Conservation (phyloP, 2,113 vertebrate species). For the Cavia aperea region DNA sequence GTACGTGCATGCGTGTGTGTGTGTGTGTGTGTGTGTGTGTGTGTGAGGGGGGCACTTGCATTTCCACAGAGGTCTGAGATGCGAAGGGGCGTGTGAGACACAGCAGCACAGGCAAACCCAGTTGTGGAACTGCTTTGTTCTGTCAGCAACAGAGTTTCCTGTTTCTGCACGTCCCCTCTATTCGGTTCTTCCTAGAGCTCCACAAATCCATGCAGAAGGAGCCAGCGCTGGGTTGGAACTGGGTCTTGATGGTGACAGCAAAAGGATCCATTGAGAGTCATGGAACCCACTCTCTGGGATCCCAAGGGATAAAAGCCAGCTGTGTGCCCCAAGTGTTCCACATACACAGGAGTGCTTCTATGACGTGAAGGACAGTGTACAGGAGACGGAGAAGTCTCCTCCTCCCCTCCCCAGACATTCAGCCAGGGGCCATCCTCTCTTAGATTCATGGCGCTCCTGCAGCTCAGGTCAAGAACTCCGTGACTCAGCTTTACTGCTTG, state of each 20-base stretch:
- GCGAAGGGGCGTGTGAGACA: neutral
- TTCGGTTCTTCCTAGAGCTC: neutral
- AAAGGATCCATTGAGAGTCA: neutral
- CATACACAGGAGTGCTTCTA: neutral
- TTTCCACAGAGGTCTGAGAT: neutral
- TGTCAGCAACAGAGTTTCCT: neutral
- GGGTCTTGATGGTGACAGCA: neutral
- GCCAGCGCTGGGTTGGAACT: neutral
- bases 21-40: too few species aligned
- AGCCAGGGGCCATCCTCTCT: neutral
- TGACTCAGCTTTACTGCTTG: neutral
- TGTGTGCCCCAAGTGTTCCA: too few species aligned
- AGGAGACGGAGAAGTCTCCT: neutral
- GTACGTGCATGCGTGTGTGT: too few species aligned
- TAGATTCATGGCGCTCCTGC: neutral
- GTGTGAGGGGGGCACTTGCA: too few species aligned
- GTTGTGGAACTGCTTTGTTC: neutral
- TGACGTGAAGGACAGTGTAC: too few species aligned
- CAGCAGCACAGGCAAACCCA: neutral
- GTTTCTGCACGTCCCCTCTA: accelerated
- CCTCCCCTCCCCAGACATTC: neutral
- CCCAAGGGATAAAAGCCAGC: neutral
- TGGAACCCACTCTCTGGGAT: neutral
- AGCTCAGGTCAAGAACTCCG: neutral
- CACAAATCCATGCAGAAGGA: neutral